Evolutionary conservation across 2,888 invertebrate genomes (phyloP).

Genomic region (Mesorhabditis spiculigera): DNA sequence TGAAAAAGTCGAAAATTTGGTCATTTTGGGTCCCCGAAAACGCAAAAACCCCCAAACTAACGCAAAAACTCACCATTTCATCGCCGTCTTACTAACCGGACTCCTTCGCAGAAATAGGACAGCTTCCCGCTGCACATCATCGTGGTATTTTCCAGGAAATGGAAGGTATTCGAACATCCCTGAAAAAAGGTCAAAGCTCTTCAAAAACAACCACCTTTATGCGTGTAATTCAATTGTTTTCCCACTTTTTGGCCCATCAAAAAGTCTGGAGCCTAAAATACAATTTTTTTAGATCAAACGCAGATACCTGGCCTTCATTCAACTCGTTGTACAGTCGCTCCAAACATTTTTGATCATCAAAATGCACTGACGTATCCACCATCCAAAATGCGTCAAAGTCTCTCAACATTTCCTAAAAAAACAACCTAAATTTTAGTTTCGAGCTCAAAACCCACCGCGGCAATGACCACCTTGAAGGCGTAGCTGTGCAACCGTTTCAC

Average conservation of each 20-base stretch:
- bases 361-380: not conserved
- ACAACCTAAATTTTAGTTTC: not conserved
- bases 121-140: not conserved
- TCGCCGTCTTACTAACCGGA: too few species aligned
- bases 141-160: not conserved
- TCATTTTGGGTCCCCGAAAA: too few species aligned
- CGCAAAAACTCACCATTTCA: too few species aligned
- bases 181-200: not conserved
- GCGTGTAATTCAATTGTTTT: slow-evolving; percentile 15
- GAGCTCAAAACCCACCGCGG: not conserved
- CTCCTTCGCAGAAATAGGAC: too few species aligned
- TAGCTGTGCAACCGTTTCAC: not conserved
- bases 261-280: slow-evolving; percentile 14
- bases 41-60: too few species aligned
- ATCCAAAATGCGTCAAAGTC: not conserved
- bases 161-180: not conserved
- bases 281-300: not conserved
- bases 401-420: not conserved
- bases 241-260: slow-evolving; percentile 8
- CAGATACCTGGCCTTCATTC: not conserved
- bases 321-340: not conserved
- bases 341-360: not conserved
- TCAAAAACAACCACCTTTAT: slow-evolving; percentile 1
- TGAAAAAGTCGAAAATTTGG: too few species aligned
- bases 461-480: not conserved